A percentile compares a stretch with the other conserved stretches of the same genome.
Conservation (phyloP, 2,888 invertebrate genomes). For the Drosophila borealis region DNA sequence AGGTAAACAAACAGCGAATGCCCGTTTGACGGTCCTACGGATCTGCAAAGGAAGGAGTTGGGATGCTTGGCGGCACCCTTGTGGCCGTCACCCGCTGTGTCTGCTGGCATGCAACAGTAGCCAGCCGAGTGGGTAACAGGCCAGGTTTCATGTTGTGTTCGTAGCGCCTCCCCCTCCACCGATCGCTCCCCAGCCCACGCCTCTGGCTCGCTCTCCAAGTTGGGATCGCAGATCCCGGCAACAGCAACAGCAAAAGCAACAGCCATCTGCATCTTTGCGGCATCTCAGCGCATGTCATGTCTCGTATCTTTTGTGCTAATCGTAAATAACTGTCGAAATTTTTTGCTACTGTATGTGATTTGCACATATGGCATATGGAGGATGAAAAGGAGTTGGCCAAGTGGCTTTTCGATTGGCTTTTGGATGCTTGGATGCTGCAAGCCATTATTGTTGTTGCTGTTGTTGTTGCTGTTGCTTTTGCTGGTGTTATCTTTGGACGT, state of each 20-base stretch:
- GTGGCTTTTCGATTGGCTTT: conserved; percentile 49
- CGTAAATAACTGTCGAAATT: conserved; percentile 81
- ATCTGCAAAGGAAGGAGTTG: background rate
- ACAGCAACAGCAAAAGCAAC: conserved; percentile 15
- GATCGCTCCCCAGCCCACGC: background rate
- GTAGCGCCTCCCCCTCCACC: background rate
- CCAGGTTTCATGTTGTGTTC: conserved; percentile 23
- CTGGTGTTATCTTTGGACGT: conserved; percentile 45
- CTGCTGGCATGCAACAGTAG: conserved; percentile 64
- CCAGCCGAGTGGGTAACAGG: conserved; percentile 28
- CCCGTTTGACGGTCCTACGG: background rate
- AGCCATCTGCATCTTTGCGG: conserved; percentile 57
- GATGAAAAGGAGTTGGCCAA: conserved; percentile 68
- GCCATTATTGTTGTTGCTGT: conserved; percentile 21
- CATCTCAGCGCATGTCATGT: conserved; percentile 78
- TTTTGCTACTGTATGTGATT: conserved; percentile 81
- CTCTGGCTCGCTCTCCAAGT: background rate
- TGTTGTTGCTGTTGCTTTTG: conserved; percentile 27
- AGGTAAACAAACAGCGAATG: conserved; percentile 41
- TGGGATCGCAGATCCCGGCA: background rate
- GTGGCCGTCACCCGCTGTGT: conserved; percentile 51
- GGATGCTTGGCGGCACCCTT: conserved; percentile 16
- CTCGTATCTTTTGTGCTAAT: conserved; percentile 80
- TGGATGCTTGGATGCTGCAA: conserved; percentile 27
- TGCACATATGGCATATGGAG: conserved; percentile 63